These are phyloP conservation scores for Cheiracanthium punctorium DNA, from an alignment of 2,888 invertebrate species.

Conservation along the genomic window DNA sequence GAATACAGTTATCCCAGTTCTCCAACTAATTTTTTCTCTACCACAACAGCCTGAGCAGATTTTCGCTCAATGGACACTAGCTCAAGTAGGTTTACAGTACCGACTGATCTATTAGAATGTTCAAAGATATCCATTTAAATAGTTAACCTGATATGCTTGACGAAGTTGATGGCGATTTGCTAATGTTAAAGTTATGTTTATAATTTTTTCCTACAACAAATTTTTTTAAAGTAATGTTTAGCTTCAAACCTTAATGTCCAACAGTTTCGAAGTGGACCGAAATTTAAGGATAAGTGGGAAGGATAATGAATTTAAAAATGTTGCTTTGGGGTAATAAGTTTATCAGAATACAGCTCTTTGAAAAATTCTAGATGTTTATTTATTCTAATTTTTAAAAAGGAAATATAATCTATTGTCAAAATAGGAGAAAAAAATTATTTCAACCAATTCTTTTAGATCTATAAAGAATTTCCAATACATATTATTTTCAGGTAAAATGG, in stretches of 20 bases:
- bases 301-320: background rate
- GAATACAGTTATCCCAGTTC: too few relatives aligned
- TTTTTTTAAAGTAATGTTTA: background rate
- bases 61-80: too few relatives aligned
- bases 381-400: background rate
- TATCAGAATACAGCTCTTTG: background rate
- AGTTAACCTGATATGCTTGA: background rate
- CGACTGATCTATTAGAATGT: background rate
- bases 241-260: constrained; percentile 6
- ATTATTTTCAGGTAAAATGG: background rate
- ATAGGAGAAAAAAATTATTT: background rate
- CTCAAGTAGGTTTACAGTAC: background rate
- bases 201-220: background rate
- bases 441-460: background rate
- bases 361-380: background rate
- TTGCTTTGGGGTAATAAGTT: background rate
- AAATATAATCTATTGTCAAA: background rate
- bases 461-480: background rate
- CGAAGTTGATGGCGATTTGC: constrained; percentile 1
- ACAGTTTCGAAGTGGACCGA: constrained; percentile 6
- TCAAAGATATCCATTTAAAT: background rate
- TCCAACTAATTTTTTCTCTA: too few relatives aligned
- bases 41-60: too few relatives aligned
- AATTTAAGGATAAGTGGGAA: constrained; percentile 1
- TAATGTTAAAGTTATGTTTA: background rate